Base-by-base conservation (phyloP, 1,140 invertebrate species). In the Drosophila virilis region DNA sequence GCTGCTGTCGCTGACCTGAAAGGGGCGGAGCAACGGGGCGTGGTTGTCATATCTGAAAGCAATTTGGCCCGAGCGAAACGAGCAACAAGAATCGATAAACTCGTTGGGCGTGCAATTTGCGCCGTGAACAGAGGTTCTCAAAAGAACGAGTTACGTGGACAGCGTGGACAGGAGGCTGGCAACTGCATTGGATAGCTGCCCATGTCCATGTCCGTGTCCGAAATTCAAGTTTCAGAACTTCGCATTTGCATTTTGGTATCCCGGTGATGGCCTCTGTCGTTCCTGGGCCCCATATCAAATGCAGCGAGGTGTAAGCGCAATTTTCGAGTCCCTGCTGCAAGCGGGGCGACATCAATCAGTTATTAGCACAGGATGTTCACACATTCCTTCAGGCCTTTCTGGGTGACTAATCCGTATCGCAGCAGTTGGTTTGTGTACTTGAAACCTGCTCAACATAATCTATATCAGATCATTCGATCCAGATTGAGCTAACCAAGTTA, bases 41-140 rank as follows among this genome's bases (percentile, higher is more conserved):
- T 73, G 84, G 68, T 79, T 88, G 83, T 88, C 84, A 88, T 88
- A 88, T 88, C 84, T 89, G 84, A 89, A 88, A 88, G 85, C 85
- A 90, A 90, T 89, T 89, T 89, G 78, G 67, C 12, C 75, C 54
- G 51, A 82, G 28, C 52, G 22, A 78, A 86, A 78, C 82, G 82
- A 78, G 84, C 46, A 78, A 89, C 85, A 74, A 74, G 85, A 90
- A 89, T 89, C 84, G 80, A 89, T 89, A 89, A 89, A 89, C 77
- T 89, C 85, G 84, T 85, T 89, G 85, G 85, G 85, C 84, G 85
- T 89, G 84, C 84, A 89, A 89, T 89, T 89, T 89, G 85, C 71
- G 67, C 65, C 68, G 45, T 69, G 67, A 69, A 60, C 70, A 74
- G 59, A 68, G 64, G 42, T 48, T 59, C 40, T 90, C 80, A 84